Evolutionary conservation across 2,113 vertebrate genomes (phyloP).

Genomic region (Boulengeromyrus knoepffleri): DNA sequence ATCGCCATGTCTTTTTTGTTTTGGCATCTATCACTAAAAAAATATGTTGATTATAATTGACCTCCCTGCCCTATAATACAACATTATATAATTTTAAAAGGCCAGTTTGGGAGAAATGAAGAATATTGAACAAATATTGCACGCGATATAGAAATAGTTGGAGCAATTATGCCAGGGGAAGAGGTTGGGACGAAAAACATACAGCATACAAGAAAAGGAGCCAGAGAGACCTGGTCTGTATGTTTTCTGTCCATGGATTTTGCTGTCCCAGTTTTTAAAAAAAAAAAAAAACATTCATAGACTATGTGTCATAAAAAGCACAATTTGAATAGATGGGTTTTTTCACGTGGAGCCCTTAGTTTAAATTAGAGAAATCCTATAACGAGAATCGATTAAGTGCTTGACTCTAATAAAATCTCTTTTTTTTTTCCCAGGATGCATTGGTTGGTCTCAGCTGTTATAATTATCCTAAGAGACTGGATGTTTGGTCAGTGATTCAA

Average conservation of each 20-base stretch:
- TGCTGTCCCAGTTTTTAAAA: not conserved
- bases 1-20: not conserved
- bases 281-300: not conserved
- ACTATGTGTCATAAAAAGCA: not conserved
- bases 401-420: not conserved
- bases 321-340: not conserved
- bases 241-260: not conserved
- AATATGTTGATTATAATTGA: not conserved
- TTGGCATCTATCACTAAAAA: not conserved
- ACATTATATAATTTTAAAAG: not conserved
- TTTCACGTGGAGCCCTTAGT: not conserved
- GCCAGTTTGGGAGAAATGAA: not conserved
- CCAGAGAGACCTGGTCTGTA: not conserved
- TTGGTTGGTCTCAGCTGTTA: not conserved
- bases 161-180: not conserved
- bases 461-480: not conserved
- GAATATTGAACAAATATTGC: not conserved
- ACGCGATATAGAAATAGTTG: not conserved
- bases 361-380: not conserved
- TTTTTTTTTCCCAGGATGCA: not conserved
- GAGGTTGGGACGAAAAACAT: not conserved
- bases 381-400: constrained; percentile 1
- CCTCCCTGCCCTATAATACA: not conserved
- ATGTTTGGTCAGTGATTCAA: not conserved
- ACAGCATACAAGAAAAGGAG: too few species aligned